These are phyloP conservation scores for Epirrhoe tristata DNA, from an alignment of 2,888 invertebrate genomes.

Conservation along the genomic window DNA sequence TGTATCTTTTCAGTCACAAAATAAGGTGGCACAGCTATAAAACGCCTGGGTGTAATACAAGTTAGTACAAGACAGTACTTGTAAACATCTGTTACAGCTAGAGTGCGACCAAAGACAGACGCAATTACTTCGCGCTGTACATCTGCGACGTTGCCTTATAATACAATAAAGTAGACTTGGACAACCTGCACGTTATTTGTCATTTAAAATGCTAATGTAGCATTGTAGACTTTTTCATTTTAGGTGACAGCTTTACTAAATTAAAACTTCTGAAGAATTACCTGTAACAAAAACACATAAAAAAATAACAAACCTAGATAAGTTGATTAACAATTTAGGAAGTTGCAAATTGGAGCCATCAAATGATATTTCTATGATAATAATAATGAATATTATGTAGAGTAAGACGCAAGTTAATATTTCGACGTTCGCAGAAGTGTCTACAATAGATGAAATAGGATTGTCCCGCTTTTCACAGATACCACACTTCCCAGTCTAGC, in stretches of 20 bases:
- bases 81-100: conserved; percentile 32
- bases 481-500: not conserved
- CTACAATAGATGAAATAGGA: no score
- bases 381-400: no score
- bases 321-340: no score
- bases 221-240: not conserved
- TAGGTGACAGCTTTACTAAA: not conserved
- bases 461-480: no score
- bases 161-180: conserved; percentile 29
- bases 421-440: no score
- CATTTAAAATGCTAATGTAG: conserved; percentile 4
- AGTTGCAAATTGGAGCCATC: no score
- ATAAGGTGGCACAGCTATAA: conserved; percentile 26
- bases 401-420: no score
- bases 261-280: not conserved
- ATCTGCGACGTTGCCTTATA: conserved; percentile 26
- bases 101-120: conserved; percentile 34
- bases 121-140: conserved; percentile 32
- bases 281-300: no score
- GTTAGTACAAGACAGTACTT: conserved; percentile 21
- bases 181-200: conserved; percentile 7
- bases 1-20: conserved; percentile 7
- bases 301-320: no score
- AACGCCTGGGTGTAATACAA: conserved; percentile 19
- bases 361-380: no score